Conservation (phyloP, 2,113 vertebrate species). For the Platycercus adscitus region DNA sequence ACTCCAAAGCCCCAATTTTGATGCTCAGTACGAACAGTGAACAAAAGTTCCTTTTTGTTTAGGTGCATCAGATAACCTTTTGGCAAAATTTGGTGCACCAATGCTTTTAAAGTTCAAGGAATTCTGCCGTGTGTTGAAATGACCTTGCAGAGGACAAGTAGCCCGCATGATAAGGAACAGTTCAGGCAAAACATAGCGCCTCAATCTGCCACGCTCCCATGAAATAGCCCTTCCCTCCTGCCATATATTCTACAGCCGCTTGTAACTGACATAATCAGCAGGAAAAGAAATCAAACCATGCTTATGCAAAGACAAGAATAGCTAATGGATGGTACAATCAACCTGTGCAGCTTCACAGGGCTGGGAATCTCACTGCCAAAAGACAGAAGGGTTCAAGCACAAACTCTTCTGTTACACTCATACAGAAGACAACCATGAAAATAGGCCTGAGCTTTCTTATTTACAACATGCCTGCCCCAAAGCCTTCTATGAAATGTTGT, state of each 20-base stretch:
- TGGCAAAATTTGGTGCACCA: neutral
- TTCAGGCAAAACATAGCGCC: neutral
- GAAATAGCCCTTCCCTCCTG: neutral
- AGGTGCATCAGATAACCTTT: neutral
- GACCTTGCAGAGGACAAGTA: neutral
- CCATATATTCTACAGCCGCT: neutral
- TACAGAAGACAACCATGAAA: neutral
- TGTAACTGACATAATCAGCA: neutral
- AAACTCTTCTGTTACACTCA: neutral
- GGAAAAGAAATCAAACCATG: neutral
- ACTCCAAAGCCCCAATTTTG: neutral
- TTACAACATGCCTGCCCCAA: neutral
- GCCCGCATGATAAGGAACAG: too few relatives aligned
- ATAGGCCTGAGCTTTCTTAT: neutral
- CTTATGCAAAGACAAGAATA: neutral
- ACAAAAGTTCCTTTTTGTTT: neutral
- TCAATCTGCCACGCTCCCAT: neutral
- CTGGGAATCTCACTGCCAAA: neutral
- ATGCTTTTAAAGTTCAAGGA: neutral
- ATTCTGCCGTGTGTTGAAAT: neutral
- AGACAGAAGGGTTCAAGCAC: neutral
- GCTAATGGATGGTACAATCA: neutral
- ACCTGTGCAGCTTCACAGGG: neutral
- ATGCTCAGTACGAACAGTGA: neutral
- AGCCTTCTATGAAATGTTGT: neutral